Evolutionary conservation across 2,888 invertebrate species (phyloP).

Genomic region (Nephrotoma guestfalica): DNA sequence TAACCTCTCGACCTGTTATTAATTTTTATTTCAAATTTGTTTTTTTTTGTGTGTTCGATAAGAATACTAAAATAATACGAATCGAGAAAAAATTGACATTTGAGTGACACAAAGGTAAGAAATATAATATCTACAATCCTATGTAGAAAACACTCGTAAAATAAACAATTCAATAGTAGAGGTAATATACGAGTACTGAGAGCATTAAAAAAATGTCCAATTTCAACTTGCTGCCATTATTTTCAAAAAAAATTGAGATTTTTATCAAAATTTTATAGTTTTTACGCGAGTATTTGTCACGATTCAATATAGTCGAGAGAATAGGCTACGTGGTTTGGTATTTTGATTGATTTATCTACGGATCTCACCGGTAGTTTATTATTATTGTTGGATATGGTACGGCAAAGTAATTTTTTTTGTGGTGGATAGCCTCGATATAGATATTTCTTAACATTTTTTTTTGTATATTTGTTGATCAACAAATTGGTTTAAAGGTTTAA

Average conservation of each 20-base stretch:
- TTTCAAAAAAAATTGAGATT: neutral
- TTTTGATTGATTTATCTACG: neutral
- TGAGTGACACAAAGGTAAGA: neutral
- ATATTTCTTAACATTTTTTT: neutral
- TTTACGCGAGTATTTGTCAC: neutral
- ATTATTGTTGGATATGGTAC: neutral
- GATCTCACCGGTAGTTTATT: neutral
- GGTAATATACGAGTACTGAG: neutral
- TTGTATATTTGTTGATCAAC: neutral
- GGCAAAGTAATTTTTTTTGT: neutral
- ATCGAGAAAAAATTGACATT: neutral
- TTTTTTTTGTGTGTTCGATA: neutral
- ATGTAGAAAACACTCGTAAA: neutral
- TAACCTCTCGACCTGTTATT: neutral
- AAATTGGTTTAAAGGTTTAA: neutral
- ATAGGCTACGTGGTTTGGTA: neutral
- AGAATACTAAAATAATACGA: neutral
- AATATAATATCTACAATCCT: neutral
- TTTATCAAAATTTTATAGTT: neutral
- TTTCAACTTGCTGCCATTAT: neutral
- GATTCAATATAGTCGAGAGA: neutral
- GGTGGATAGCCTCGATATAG: neutral
- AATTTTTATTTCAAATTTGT: neutral
- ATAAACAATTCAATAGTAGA: neutral
- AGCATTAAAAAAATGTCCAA: neutral